These are phyloP conservation scores for Leistus spinibarbis DNA, from an alignment of 2,888 invertebrate species.

Conservation along the genomic window DNA sequence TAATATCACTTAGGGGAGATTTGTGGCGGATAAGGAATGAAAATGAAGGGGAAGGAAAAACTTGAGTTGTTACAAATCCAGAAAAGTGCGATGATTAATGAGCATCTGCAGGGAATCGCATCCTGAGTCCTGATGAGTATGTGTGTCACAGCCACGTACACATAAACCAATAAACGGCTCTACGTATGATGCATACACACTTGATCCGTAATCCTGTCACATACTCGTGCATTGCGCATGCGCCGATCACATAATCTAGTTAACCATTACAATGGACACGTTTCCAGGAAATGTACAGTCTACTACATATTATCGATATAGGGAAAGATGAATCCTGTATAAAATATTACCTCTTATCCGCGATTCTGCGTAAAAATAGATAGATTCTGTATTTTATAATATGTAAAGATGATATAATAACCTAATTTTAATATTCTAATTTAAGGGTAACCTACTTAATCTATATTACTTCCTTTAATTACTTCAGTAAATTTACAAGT, in stretches of 20 bases:
- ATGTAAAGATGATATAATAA: too few species aligned
- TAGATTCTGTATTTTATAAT: too few species aligned
- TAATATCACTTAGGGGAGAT: slow-evolving; percentile 34
- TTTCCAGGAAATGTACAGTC: not conserved
- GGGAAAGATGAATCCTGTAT: too few species aligned
- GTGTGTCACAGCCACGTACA: slow-evolving; percentile 2
- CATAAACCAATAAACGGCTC: slow-evolving; percentile 30
- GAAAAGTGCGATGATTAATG: slow-evolving; percentile 35
- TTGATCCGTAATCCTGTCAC: slow-evolving; percentile 27
- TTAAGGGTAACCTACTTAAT: too few species aligned
- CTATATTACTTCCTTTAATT: too few species aligned
- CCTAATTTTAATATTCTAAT: too few species aligned
- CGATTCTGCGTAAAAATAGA: too few species aligned
- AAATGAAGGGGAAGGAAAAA: slow-evolving; percentile 25
- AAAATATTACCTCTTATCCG: too few species aligned
- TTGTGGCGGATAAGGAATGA: slow-evolving; percentile 22
- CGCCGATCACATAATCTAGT: slow-evolving; percentile 25
- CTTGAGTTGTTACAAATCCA: slow-evolving; percentile 25
- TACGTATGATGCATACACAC: slow-evolving; percentile 13
- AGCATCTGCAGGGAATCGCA: not conserved
- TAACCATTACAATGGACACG: slow-evolving; percentile 17
- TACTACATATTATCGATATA: too few species aligned
- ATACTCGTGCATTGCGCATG: slow-evolving; percentile 9
- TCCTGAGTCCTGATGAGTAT: not conserved
- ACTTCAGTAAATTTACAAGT: too few species aligned